These are phyloP conservation scores for Dryobates pubescens DNA, from an alignment of 2,797 vertebrate genomes.

Conservation along the genomic window DNA sequence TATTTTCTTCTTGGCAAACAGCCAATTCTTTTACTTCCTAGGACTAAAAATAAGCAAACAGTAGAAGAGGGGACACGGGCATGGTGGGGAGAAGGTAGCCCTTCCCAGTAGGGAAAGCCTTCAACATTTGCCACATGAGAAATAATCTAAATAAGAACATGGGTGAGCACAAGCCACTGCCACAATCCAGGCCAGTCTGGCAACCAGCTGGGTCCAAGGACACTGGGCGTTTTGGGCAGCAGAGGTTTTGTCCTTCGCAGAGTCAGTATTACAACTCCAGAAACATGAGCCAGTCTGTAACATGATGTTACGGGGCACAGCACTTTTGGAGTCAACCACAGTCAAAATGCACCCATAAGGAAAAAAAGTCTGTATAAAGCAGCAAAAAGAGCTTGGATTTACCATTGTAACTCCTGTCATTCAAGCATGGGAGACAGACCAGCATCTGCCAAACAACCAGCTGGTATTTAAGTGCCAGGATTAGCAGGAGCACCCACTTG, in stretches of 20 bases:
- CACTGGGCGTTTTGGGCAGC: neutral
- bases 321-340: neutral
- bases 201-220: neutral
- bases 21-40: conserved; percentile 20
- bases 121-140: neutral
- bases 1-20: neutral
- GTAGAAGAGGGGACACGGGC: rapidly evolving
- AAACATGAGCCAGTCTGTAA: rapidly evolving
- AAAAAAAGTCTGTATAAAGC: neutral
- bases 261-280: neutral
- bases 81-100: neutral
- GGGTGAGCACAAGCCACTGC: neutral
- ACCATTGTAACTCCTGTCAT: neutral
- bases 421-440: neutral
- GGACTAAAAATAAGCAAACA: conserved; percentile 36
- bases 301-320: rapidly evolving
- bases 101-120: neutral
- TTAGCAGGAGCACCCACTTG: neutral
- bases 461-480: neutral
- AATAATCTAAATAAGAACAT: neutral
- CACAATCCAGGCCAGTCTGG: neutral
- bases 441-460: neutral
- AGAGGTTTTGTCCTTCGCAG: neutral
- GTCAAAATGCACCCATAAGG: neutral
- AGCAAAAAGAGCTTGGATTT: neutral